Base-by-base conservation (phyloP, 2,888 invertebrate species). In the Dryocosmus kuriphilus region DNA sequence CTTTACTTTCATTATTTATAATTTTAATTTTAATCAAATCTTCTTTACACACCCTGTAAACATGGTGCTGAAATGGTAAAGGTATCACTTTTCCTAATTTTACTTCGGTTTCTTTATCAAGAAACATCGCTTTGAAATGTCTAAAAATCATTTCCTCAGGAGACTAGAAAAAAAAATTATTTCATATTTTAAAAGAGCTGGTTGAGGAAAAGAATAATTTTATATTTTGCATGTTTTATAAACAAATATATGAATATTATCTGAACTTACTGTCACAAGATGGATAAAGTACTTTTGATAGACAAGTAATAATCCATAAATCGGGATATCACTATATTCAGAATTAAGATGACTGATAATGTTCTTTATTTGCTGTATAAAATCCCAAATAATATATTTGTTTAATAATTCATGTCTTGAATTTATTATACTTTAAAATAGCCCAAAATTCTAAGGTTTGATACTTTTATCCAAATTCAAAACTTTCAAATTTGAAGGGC, bases 201-300 rank as follows among this genome's bases (percentile, higher is more conserved):
- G 6, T 24, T 14, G 3, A 22, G 1, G 11, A 3, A 22, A 22
- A 22, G 22, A 22, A 8, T 74, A 67, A 89, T 82, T 80, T 73
- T 81, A 88, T 88, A 51, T 82, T 80, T 71, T 81, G 87, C 88
- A 51, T 1, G 1, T 14, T 24, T 60, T 0, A 51, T 14, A 27
- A 74, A 7, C 35, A 5, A 16, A 16, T 41, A 41, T 41, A 16
- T n/a, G 4, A 65, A 32, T 24, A n/a, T 1, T 11, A 60, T 60
- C 0, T 16, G 4, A 27, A 75, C 46, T 74, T 80, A 88, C 89
- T 85, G 89, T 88, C 30, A 89, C 78, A 32, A 88, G 65, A 67
- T 89, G 88, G 6, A 89, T 16, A 32, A 88, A 89, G 81, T 78
- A 82, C n/a, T 76, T 74, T 1, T 87, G 87, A 79, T 89, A 89